Percentiles rank a stretch among this genome's conserved stretches.
Evolutionary conservation across 2,113 vertebrate species (phyloP).

Genomic region (Eleginops maclovinus): DNA sequence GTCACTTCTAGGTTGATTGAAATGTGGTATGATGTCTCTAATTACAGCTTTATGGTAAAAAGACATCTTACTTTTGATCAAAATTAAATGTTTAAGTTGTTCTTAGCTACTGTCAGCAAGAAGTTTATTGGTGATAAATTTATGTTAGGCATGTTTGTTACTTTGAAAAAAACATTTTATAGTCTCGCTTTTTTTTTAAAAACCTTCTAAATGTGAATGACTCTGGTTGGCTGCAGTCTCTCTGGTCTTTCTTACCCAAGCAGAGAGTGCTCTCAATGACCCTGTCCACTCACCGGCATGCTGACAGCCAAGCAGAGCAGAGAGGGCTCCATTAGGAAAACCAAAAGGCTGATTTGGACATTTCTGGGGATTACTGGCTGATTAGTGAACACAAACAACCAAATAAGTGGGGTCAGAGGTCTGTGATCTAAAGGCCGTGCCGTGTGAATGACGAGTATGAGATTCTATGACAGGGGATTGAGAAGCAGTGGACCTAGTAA

Average conservation of each 20-base stretch:
- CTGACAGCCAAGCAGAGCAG: constrained; percentile 41
- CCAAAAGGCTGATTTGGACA: constrained; percentile 47
- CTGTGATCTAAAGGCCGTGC: constrained; percentile 33
- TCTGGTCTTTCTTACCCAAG: not conserved
- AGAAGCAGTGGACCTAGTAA: constrained; percentile 16
- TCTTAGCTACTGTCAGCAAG: not conserved
- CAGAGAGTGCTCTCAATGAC: constrained; percentile 21
- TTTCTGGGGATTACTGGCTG: constrained; percentile 66
- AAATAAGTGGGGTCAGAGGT: constrained; percentile 62
- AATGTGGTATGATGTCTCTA: not conserved
- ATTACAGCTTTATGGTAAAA: not conserved
- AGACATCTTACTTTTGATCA: not conserved
- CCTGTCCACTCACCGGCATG: not conserved
- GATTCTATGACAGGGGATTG: constrained; percentile 42
- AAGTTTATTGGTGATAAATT: not conserved
- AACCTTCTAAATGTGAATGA: constrained; percentile 4
- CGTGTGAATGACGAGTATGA: constrained; percentile 22
- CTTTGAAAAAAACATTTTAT: not conserved
- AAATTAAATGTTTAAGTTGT: not conserved
- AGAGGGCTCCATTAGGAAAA: constrained; percentile 44
- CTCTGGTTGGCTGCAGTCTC: not conserved
- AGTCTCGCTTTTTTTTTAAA: too few relatives aligned
- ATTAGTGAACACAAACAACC: constrained; percentile 74
- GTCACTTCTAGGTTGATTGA: not conserved
- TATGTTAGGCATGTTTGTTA: not conserved